phyloP scores from a whole-genome alignment of 2,888 invertebrate species.

The Amblyjoppa proteus region DNA sequence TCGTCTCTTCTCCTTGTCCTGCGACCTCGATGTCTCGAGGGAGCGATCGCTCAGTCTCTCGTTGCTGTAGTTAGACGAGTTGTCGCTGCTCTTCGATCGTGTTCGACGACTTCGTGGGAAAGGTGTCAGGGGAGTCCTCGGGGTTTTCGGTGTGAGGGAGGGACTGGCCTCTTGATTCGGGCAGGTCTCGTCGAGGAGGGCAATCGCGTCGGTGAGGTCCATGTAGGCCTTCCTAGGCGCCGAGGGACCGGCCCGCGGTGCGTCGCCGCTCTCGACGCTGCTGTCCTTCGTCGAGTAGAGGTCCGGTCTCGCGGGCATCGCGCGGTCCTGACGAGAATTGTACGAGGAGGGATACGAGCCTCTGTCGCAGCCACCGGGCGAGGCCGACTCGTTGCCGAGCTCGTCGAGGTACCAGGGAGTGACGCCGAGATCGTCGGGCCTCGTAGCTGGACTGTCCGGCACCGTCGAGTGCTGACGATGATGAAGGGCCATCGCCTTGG shows the following conservation, averaged over 20 bases:
- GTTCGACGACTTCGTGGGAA: slow-evolving; percentile 80
- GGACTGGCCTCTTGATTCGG: slow-evolving; percentile 82
- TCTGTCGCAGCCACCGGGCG: slow-evolving; percentile 74
- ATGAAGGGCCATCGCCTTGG: slow-evolving; percentile 61
- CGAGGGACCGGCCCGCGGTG: slow-evolving; percentile 33
- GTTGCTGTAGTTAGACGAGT: slow-evolving; percentile 82
- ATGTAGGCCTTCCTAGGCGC: slow-evolving; percentile 81
- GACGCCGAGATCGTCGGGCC: slow-evolving; percentile 82
- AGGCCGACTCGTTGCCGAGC: slow-evolving; percentile 61
- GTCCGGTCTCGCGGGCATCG: slow-evolving; percentile 67
- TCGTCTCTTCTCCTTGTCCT: slow-evolving; percentile 73
- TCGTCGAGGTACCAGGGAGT: slow-evolving; percentile 80
- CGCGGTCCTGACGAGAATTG: slow-evolving; percentile 44
- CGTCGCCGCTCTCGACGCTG: slow-evolving; percentile 77
- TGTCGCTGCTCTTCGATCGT: slow-evolving; percentile 83
- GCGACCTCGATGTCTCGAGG: slow-evolving; percentile 70
- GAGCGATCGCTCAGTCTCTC: slow-evolving; percentile 79
- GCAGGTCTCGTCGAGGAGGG: slow-evolving; percentile 82
- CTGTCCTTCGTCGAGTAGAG: slow-evolving; percentile 76
- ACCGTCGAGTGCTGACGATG: slow-evolving; percentile 70
- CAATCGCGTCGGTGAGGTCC: slow-evolving; percentile 83
- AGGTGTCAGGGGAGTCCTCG: slow-evolving; percentile 81
- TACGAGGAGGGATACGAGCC: slow-evolving; percentile 78
- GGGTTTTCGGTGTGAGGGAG: slow-evolving; percentile 81
- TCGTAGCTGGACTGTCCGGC: slow-evolving; percentile 70